These are phyloP conservation scores for Platyscapa corneri DNA, from an alignment of 1,140 invertebrate species.

Conservation along the genomic window DNA sequence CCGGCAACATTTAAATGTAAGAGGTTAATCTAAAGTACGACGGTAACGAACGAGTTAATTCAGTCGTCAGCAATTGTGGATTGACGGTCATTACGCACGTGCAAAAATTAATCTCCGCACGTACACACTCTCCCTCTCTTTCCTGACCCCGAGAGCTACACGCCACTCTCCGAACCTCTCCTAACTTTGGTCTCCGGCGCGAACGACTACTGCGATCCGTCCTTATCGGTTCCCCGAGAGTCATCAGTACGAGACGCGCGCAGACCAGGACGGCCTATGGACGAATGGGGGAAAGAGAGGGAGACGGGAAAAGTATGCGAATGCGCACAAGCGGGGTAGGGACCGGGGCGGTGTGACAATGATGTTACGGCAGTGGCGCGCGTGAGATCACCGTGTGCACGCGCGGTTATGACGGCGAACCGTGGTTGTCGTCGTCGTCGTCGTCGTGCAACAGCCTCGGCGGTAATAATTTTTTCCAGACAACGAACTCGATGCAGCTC, in stretches of 20 bases:
- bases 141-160: background rate
- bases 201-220: background rate
- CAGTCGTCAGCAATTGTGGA: no score
- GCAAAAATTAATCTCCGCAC: background rate
- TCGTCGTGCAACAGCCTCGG: background rate
- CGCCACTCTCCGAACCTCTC: background rate
- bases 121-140: background rate
- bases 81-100: background rate
- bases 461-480: background rate
- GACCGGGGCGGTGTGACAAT: background rate
- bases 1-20: no score
- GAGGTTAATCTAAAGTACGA: no score
- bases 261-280: background rate
- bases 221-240: background rate
- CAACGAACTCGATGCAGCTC: background rate
- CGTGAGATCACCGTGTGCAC: slow-evolving; percentile 50
- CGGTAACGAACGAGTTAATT: no score
- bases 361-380: slow-evolving; percentile 47
- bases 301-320: background rate
- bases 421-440: slow-evolving; percentile 18
- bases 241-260: background rate
- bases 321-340: background rate
- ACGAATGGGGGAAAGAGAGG: background rate
- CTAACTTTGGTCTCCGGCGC: background rate
- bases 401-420: slow-evolving; percentile 40